Evolutionary conservation across 2,113 vertebrate genomes (phyloP).

Genomic region (Sinocyclocheilus maitianheensis): DNA sequence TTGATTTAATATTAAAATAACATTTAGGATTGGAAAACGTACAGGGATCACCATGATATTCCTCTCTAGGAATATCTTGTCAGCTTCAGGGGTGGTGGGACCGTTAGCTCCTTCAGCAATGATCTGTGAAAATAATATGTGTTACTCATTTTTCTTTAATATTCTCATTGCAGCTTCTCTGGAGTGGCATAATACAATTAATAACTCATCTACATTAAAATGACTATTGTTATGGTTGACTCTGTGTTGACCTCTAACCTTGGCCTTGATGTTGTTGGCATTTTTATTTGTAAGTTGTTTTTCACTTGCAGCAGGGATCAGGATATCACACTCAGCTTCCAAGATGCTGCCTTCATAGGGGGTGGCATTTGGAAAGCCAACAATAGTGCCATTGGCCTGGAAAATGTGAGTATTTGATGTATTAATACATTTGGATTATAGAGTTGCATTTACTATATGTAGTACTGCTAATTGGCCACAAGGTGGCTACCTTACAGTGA

Average conservation of each 20-base stretch:
- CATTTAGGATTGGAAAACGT: constrained; percentile 60
- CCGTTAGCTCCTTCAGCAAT: constrained; percentile 94
- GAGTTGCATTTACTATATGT: neutral
- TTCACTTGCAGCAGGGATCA: constrained; percentile 94
- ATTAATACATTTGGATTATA: neutral
- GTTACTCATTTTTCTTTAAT: neutral
- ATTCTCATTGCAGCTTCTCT: neutral
- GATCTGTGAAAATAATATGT: constrained; percentile 75
- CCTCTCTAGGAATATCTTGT: constrained; percentile 91
- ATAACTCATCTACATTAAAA: neutral
- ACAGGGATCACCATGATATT: constrained; percentile 97
- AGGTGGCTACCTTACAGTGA: constrained; percentile 33
- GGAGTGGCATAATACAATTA: neutral
- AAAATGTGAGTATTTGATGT: neutral
- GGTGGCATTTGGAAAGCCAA: constrained; percentile 88
- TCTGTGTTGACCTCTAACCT: constrained; percentile 73
- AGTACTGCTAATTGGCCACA: constrained; percentile 9
- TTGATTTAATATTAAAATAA: neutral
- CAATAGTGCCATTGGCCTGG: constrained; percentile 91
- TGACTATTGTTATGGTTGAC: neutral
- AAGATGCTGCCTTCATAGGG: constrained; percentile 88
- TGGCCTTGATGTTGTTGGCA: constrained; percentile 89
- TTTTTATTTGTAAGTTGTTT: constrained; percentile 93
- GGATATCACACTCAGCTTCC: constrained; percentile 92
- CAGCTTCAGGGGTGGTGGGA: constrained; percentile 91